Evolutionary conservation across 2,888 invertebrate species (phyloP), one percentile per base, ranked within the genome.

Genomic region (Timema podura): DNA sequence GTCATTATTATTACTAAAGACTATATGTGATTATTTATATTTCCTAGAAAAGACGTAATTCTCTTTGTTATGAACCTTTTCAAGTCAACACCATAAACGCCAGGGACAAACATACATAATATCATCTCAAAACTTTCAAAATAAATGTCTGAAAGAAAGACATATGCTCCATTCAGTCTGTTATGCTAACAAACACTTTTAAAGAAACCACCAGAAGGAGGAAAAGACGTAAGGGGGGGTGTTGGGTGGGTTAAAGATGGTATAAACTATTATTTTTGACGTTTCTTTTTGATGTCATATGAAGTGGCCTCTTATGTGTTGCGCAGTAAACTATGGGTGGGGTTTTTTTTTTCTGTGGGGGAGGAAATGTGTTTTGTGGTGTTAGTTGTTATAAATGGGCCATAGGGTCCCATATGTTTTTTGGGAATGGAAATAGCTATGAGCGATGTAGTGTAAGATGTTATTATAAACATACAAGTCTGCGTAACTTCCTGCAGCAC

Each of bases 251-350:
- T 30, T 30, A 65, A 70, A 70, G 67, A 70, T 70, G 67, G 70
- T 64, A 68, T 70, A 68, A 70, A 68, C 68, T 64, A 67, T 64
- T 61, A 59, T 70, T 67, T 54, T 70, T 70, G 70, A 70, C 67
- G 70, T 68, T 69, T 65, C 72, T 65, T 72, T 61, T 72, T 72
- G 72, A 72, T 72, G 72, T 72, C 69, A 72, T 70, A 72, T 69
- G 67, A 67, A 72, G 72, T 72, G 70, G 67, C 67, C 68, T 64
- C 70, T 70, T 48, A 30, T 30, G 3, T 30, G 30, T 30, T 45
- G 61, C 30, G 61, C 61, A 44, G 61, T 61, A 44, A 61, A 61
- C 30, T 51, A 45, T 61, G 61, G 51, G 1, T n/a, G 44, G 3
- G 7, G 6, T 30, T 61, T 61, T 61, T 30, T 61, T 61, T 44